Conservation (phyloP, 1,140 invertebrate species). For the Drosophila nasuta region DNA sequence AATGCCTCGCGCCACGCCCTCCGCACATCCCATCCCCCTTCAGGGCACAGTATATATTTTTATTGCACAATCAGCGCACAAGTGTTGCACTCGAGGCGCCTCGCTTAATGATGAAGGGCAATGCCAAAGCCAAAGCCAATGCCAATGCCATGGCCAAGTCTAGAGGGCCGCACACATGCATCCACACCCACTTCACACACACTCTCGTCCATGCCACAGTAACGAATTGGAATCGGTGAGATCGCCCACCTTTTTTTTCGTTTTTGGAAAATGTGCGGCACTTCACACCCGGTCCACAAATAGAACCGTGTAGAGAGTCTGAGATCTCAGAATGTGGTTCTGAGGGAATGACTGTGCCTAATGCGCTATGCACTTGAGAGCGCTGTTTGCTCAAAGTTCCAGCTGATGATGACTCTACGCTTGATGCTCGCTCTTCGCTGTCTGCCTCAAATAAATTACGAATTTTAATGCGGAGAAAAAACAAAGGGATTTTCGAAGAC, state of each 20-base stretch:
- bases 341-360: constrained; percentile 75
- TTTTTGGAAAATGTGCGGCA: constrained; percentile 63
- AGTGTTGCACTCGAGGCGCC: constrained; percentile 63
- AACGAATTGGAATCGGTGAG: constrained; percentile 46
- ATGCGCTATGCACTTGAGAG: constrained; percentile 66
- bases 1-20: constrained; percentile 62
- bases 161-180: constrained; percentile 18
- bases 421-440: not conserved
- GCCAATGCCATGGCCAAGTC: constrained; percentile 13
- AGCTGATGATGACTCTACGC: constrained; percentile 63
- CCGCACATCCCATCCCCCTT: not conserved
- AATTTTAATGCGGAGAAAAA: constrained; percentile 79
- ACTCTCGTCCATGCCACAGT: constrained; percentile 44
- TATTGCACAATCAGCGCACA: constrained; percentile 76
- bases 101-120: constrained; percentile 43
- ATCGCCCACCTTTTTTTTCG: constrained; percentile 63
- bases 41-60: constrained; percentile 35
- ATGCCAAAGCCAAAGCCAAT: constrained; percentile 25
- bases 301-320: constrained; percentile 23
- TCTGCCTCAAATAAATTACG: constrained; percentile 68
- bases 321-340: constrained; percentile 35
- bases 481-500: constrained; percentile 49
- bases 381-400: constrained; percentile 61
- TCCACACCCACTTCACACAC: constrained; percentile 73
- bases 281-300: constrained; percentile 68